Evolutionary conservation across 1,140 invertebrate genomes (phyloP).

Genomic region (Lordiphosa collinella): DNA sequence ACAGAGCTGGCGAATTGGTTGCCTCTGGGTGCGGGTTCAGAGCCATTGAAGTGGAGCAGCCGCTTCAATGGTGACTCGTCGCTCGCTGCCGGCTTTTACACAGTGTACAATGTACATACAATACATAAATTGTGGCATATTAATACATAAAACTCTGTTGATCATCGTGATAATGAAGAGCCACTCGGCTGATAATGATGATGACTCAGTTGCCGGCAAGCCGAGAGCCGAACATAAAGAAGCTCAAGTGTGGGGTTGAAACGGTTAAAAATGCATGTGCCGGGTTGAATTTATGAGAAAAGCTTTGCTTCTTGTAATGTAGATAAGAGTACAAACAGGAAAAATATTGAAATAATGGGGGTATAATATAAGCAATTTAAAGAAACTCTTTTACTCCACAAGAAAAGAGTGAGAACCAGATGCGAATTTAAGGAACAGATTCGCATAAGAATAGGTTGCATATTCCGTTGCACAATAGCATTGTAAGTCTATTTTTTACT

Average conservation of each 20-base stretch:
- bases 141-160: constrained; percentile 43
- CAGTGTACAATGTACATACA: constrained; percentile 5
- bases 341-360: too few relatives aligned
- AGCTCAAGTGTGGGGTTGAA: not conserved
- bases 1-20: constrained; percentile 68
- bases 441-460: too few relatives aligned
- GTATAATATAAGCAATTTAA: too few relatives aligned
- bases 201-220: constrained; percentile 53
- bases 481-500: too few relatives aligned
- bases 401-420: too few relatives aligned
- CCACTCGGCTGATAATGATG: constrained; percentile 31
- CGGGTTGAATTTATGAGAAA: constrained; percentile 29
- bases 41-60: constrained; percentile 62
- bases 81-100: constrained; percentile 5
- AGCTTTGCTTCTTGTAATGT: too few relatives aligned
- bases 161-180: constrained; percentile 61
- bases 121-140: constrained; percentile 12
- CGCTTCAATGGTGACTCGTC: constrained; percentile 6
- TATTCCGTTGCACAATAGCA: too few relatives aligned
- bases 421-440: too few relatives aligned
- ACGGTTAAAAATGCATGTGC: too few relatives aligned
- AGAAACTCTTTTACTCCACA: too few relatives aligned
- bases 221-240: constrained; percentile 24
- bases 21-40: constrained; percentile 25
- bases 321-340: too few relatives aligned